Conservation (phyloP, 2,113 vertebrate genomes). For the Ailurus styani region DNA sequence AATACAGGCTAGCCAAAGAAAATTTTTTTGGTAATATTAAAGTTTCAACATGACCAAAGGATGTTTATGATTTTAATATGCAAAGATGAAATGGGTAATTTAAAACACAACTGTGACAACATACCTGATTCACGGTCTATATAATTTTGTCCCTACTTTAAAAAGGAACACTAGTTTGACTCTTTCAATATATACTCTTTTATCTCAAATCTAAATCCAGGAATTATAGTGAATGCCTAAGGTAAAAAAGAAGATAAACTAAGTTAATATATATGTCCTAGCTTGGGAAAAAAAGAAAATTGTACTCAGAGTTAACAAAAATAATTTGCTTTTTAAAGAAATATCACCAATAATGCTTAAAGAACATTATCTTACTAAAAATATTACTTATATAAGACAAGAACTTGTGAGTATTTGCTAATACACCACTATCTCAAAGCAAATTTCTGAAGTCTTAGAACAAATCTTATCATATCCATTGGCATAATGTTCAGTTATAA, state of each 20-base stretch:
- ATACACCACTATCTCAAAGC: neutral
- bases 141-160: neutral
- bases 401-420: constrained; percentile 19
- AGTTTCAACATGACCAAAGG: neutral
- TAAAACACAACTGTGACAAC: neutral
- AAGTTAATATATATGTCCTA: neutral
- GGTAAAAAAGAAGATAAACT: neutral
- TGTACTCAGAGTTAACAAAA: neutral
- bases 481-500: constrained; percentile 13
- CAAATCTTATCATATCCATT: constrained; percentile 41
- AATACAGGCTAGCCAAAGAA: neutral
- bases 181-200: neutral
- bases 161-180: neutral
- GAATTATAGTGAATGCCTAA: neutral
- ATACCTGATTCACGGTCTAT: neutral
- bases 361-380: constrained; percentile 21
- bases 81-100: neutral
- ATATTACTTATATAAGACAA: neutral
- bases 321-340: neutral
- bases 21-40: neutral
- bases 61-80: neutral
- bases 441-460: constrained; percentile 46
- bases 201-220: neutral
- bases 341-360: neutral
- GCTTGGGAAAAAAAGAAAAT: neutral